phyloP scores from a whole-genome alignment of 2,113 vertebrate species.

The Ariopsis seemanni region DNA sequence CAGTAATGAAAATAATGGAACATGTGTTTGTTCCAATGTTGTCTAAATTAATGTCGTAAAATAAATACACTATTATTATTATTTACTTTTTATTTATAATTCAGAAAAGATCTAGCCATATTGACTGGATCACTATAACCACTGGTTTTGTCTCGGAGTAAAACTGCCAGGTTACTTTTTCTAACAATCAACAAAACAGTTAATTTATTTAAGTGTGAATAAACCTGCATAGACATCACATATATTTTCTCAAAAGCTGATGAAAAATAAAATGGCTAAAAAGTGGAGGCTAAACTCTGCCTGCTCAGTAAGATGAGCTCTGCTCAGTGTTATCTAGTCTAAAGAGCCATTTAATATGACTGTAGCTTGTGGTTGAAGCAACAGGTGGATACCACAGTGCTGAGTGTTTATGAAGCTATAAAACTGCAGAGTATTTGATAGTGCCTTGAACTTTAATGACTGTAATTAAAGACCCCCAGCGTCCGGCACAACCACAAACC shows the following conservation, averaged over 20 bases:
- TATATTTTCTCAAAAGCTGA: neutral
- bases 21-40: neutral
- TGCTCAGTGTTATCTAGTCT: neutral
- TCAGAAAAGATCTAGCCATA: neutral
- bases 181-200: neutral
- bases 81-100: neutral
- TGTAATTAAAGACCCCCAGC: constrained; percentile 49
- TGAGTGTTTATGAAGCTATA: constrained; percentile 60
- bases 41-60: neutral
- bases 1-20: neutral
- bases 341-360: neutral
- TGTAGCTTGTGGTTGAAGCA: constrained; percentile 26
- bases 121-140: neutral
- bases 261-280: neutral
- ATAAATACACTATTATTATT: neutral
- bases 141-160: neutral
- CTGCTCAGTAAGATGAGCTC: neutral
- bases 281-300: neutral
- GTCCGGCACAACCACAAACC: constrained; percentile 36
- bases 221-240: neutral
- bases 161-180: neutral
- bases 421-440: constrained; percentile 53
- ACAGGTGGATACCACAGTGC: constrained; percentile 55
- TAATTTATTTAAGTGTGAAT: neutral
- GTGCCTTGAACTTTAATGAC: constrained; percentile 52